Conservation (phyloP, 2,113 vertebrate genomes). For the Urocitellus parryii region DNA sequence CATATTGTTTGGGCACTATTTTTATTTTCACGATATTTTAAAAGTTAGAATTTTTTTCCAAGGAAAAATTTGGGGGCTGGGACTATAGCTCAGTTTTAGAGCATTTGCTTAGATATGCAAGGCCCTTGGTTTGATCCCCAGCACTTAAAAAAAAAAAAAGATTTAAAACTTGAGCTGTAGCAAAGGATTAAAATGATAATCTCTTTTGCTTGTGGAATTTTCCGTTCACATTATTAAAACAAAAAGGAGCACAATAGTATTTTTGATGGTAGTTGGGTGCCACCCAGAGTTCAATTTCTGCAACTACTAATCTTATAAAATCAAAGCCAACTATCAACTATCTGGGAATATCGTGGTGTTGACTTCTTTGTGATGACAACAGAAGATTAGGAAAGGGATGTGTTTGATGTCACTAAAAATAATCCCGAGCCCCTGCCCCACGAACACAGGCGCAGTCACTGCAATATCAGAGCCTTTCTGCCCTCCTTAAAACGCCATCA, state of each 20-base stretch:
- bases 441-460: conserved; percentile 70
- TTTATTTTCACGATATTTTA: neutral
- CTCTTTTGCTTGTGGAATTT: conserved; percentile 62
- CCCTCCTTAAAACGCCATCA: conserved; percentile 72
- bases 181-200: neutral
- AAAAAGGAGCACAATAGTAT: neutral
- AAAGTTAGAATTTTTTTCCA: conserved; percentile 23
- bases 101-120: neutral
- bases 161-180: neutral
- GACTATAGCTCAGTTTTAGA: neutral
- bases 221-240: conserved; percentile 49
- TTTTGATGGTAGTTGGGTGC: conserved; percentile 63
- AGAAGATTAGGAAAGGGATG: conserved; percentile 74
- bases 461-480: conserved; percentile 76
- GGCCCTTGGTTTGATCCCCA: neutral
- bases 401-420: conserved; percentile 84
- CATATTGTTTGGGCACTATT: neutral
- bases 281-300: conserved; percentile 77
- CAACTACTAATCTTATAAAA: conserved; percentile 43
- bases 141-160: neutral
- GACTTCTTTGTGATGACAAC: conserved; percentile 62
- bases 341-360: conserved; percentile 75
- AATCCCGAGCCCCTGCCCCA: conserved; percentile 78
- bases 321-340: conserved; percentile 34
- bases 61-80: neutral